A percentile compares a stretch with the other conserved stretches of the same genome.
Evolutionary conservation across 1,140 invertebrate species (phyloP).

Genomic region (Cotesia vestalis): DNA sequence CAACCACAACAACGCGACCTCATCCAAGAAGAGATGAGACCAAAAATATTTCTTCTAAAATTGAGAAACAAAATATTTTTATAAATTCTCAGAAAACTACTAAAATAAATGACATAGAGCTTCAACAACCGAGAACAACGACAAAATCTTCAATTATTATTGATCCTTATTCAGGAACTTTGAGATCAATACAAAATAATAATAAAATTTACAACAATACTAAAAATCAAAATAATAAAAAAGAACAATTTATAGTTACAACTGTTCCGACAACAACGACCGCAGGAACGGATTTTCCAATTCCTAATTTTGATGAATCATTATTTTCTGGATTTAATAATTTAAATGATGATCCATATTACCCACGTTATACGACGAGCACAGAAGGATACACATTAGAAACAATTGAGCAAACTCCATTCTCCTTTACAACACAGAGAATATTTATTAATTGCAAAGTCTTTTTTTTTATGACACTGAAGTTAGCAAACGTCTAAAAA

Average conservation of each 20-base stretch:
- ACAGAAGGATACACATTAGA: slow-evolving; percentile 50
- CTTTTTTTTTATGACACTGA: no score
- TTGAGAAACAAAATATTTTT: no score
- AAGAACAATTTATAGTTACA: background rate
- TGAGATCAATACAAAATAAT: slow-evolving; percentile 31
- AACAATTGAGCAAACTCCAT: slow-evolving; percentile 15
- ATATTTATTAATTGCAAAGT: no score
- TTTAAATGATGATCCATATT: slow-evolving; percentile 55
- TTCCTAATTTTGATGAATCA: slow-evolving; percentile 41
- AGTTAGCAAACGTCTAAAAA: no score
- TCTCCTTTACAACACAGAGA: slow-evolving; percentile 35
- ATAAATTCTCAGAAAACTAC: no score
- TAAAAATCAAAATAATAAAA: slow-evolving; percentile 46
- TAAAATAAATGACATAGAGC: no score
- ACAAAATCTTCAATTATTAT: no score
- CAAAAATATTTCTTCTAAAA: background rate
- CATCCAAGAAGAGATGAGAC: background rate
- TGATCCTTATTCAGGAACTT: background rate
- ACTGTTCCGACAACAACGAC: slow-evolving; percentile 17
- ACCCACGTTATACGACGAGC: slow-evolving; percentile 47
- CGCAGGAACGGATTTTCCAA: slow-evolving; percentile 50
- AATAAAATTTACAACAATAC: slow-evolving; percentile 49
- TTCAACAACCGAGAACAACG: no score
- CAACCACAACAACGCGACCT: no score
- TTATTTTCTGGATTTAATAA: slow-evolving; percentile 36